A percentile compares a stretch with the other conserved stretches of the same genome.
phyloP scores from a whole-genome alignment of 1,140 invertebrate species.

The Himalopsyche phryganea region DNA sequence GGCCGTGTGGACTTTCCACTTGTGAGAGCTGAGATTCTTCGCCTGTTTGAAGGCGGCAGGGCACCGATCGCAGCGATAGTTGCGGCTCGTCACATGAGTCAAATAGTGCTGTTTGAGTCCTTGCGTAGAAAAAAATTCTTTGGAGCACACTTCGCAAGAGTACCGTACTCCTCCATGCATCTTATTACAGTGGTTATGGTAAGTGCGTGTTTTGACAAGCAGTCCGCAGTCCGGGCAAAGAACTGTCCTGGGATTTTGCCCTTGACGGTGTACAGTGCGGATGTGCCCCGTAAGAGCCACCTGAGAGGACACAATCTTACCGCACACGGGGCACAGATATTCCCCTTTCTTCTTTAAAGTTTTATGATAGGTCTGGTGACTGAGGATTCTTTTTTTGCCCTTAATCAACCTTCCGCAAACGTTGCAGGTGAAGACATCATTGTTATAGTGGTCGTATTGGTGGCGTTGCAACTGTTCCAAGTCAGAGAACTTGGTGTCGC shows the following conservation, averaged over 20 bases:
- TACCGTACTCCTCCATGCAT: slow-evolving; percentile 13
- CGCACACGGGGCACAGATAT: slow-evolving; percentile 12
- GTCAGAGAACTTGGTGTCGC: neutral
- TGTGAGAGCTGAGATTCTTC: slow-evolving; percentile 10
- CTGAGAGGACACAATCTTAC: slow-evolving; percentile 6
- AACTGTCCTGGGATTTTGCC: slow-evolving; percentile 4
- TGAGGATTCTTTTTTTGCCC: slow-evolving; percentile 14
- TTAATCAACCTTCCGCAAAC: slow-evolving; percentile 18
- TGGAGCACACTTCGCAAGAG: slow-evolving; percentile 9
- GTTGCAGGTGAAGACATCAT: slow-evolving; percentile 9
- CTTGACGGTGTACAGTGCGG: slow-evolving; percentile 9
- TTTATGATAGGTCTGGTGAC: slow-evolving; percentile 14
- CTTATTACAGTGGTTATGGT: slow-evolving; percentile 6
- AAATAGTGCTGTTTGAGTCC: slow-evolving; percentile 10
- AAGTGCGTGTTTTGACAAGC: slow-evolving; percentile 6
- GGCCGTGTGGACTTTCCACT: slow-evolving; percentile 9
- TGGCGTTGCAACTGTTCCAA: slow-evolving; percentile 3
- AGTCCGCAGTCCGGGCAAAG: slow-evolving; percentile 10
- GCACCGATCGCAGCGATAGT: slow-evolving; percentile 12
- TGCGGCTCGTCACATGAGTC: slow-evolving; percentile 8
- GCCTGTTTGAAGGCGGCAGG: slow-evolving; percentile 12
- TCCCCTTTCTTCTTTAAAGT: neutral
- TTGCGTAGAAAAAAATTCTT: slow-evolving; percentile 10
- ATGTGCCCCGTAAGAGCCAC: slow-evolving; percentile 8
- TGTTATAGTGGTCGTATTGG: slow-evolving; percentile 7